Conservation (phyloP, 2,113 vertebrate species). For the Albula glossodonta region DNA sequence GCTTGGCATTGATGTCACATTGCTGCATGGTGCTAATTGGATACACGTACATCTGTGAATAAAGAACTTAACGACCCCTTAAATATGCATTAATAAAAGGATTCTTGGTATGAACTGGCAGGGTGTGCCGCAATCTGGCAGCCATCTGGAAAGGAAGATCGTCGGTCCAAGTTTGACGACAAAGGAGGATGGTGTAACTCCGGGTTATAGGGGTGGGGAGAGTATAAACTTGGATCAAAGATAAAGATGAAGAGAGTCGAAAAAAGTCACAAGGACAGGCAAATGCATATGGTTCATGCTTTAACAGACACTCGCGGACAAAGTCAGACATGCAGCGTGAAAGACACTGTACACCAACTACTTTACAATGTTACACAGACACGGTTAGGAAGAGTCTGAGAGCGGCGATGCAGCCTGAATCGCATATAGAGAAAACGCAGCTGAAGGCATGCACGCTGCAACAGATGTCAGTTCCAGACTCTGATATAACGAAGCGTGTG, state of each 20-base stretch:
- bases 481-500: conserved; percentile 44
- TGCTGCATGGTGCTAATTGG: conserved; percentile 48
- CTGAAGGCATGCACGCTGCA: background rate
- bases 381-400: too few relatives aligned
- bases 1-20: conserved; percentile 45
- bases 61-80: conserved; percentile 52
- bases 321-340: background rate
- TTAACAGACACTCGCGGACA: background rate
- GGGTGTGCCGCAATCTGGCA: conserved; percentile 56
- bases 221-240: conserved; percentile 32
- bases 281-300: conserved; percentile 18
- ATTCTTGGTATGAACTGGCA: conserved; percentile 60
- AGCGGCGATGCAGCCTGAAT: too few relatives aligned
- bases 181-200: conserved; percentile 57
- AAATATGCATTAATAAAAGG: conserved; percentile 65
- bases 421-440: too few relatives aligned
- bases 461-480: conserved; percentile 16
- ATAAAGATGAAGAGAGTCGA: conserved; percentile 9
- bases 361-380: too few relatives aligned
- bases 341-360: background rate
- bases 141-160: conserved; percentile 62
- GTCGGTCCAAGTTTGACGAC: conserved; percentile 63
- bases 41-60: conserved; percentile 54
- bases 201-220: conserved; percentile 25
- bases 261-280: background rate